Evolutionary conservation across 2,797 vertebrate genomes (phyloP), one percentile per base, ranked within the genome.

Genomic region (Scarus forsteni): DNA sequence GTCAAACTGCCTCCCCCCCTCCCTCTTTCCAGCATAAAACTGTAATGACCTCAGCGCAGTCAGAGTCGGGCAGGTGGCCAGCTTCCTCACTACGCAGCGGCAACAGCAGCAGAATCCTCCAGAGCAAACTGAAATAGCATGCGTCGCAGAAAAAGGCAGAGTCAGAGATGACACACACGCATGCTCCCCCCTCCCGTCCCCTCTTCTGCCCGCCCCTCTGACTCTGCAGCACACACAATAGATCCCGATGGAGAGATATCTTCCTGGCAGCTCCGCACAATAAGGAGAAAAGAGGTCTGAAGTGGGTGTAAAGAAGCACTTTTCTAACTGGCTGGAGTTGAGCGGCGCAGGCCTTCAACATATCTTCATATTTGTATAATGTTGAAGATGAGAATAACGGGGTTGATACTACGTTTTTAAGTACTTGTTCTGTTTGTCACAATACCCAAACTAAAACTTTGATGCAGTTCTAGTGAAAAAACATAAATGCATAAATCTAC

Each of bases 11-110:
- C 53, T 48, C 2, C 45, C 51, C 60, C 76, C 76, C 70, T 2
- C 63, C 56, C 66, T 51, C 73, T 58, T 76, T 81, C 73, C 55
- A 77, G 75, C 62, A 75, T 66, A 79, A 88, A 74, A 75, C 79
- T 69, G 73, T 48, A 80, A 85, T 90, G 85, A 92, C 84, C 88
- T 87, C 86, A 89, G 75, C 53, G 3, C 69, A 80, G 75, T 76
- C 75, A 43, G 70, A 62, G 52, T 67, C 39, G 85, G 92, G 90
- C 85, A 76, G 70, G 79, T 69, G 76, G 92, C 90, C 92, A 93
- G 81, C 75, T 79, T 75, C 66, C 84, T 85, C 77, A 57, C 87
- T 79, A 73, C 68, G 56, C 82, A 75, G 75, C 79, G 66, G 71
- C 77, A 65, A 65, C 77, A 69, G 71, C 77, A 65, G 67, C 77